Conservation (phyloP, 2,797 vertebrate species). For the Percopsis omiscomaycus region DNA sequence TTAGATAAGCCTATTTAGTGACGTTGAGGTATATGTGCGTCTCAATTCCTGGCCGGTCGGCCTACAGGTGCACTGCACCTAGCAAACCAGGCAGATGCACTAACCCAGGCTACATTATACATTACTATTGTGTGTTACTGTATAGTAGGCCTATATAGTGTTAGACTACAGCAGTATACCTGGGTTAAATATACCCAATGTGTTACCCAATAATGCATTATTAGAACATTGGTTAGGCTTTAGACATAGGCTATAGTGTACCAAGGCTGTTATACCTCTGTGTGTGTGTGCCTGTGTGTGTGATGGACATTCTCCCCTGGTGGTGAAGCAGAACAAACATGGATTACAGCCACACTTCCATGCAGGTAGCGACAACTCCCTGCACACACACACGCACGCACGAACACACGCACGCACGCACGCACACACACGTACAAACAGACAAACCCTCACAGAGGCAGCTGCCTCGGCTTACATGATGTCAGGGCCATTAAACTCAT, state of each 20-base stretch:
- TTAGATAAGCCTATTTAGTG: conserved; percentile 67
- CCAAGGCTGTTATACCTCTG: neutral
- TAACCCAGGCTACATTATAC: neutral
- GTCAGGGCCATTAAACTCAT: conserved; percentile 72
- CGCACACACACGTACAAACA: conserved; percentile 8
- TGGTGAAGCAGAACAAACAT: conserved; percentile 75
- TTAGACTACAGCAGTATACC: too few relatives aligned
- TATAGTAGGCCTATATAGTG: too few relatives aligned
- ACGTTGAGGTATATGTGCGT: conserved; percentile 61
- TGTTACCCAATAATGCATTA: too few relatives aligned
- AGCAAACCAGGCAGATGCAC: neutral
- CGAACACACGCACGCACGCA: conserved; percentile 4
- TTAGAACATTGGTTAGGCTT: too few relatives aligned
- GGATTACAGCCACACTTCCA: conserved; percentile 71
- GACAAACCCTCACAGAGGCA: conserved; percentile 44
- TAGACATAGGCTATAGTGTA: too few relatives aligned
- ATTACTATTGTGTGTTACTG: too few relatives aligned
- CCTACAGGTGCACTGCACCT: conserved; percentile 13
- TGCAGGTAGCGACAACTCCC: conserved; percentile 73
- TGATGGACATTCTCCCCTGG: conserved; percentile 64
- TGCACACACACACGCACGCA: conserved; percentile 17
- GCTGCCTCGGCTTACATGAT: conserved; percentile 71
- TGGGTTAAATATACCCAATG: too few relatives aligned
- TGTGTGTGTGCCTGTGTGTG: conserved; percentile 12
- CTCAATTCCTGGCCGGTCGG: conserved; percentile 58